These are phyloP conservation scores for Rattus norvegicus DNA, from an alignment of 2,113 vertebrate genomes.

Conservation along the genomic window DNA sequence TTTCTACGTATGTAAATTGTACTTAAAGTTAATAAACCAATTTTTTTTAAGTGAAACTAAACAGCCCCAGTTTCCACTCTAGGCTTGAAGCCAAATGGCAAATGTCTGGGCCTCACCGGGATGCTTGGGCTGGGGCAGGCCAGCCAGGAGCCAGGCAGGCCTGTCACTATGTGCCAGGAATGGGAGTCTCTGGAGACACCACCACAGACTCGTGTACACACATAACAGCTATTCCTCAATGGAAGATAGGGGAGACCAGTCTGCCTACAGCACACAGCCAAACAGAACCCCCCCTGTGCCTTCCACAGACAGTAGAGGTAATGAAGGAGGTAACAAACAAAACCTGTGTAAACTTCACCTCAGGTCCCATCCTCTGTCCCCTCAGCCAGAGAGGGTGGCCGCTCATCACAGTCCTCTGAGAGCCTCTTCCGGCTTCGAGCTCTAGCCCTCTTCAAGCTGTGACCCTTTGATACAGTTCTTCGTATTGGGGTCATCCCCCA, in stretches of 20 bases:
- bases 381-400: background rate
- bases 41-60: background rate
- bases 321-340: background rate
- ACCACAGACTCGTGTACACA: fast-evolving
- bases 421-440: too few species aligned
- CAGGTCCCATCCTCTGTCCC: background rate
- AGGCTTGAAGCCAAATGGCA: background rate
- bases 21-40: background rate
- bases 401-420: background rate
- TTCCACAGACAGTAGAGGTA: background rate
- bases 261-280: fast-evolving
- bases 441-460: background rate
- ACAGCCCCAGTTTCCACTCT: background rate
- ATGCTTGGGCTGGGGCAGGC: background rate
- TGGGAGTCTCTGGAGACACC: background rate
- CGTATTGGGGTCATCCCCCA: too few species aligned
- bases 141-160: background rate
- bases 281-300: background rate
- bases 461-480: background rate
- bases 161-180: background rate
- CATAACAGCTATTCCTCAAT: fast-evolving
- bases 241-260: too few species aligned
- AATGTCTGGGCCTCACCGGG: too few species aligned
- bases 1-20: background rate
- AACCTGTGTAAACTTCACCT: fast-evolving